phyloP scores from a whole-genome alignment of 2,888 invertebrate genomes.

The Caenorhabditis zanzibari region DNA sequence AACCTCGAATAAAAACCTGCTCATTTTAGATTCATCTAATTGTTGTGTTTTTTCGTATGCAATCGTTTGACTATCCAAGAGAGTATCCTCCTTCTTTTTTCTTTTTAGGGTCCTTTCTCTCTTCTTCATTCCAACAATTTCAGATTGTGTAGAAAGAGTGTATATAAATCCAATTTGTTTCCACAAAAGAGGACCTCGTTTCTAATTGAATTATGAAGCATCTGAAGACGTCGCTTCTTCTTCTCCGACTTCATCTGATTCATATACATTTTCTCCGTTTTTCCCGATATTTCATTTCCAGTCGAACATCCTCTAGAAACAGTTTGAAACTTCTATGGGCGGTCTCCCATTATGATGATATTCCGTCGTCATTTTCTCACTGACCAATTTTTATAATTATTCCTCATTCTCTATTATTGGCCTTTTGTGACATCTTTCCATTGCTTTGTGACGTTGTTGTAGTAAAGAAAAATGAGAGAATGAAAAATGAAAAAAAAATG shows the following conservation, averaged over 20 bases:
- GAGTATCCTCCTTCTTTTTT: conserved; percentile 1
- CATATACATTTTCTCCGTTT: conserved; percentile 23
- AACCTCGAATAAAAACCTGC: conserved; percentile 6
- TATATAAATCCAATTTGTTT: conserved; percentile 48
- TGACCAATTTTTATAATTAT: conserved; percentile 46
- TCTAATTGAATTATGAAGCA: conserved; percentile 45
- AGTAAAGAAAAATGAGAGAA: neutral
- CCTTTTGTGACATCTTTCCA: conserved; percentile 14
- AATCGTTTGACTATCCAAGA: conserved; percentile 9
- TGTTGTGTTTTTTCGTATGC: conserved; percentile 48
- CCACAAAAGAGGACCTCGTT: conserved; percentile 32
- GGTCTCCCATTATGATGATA: conserved; percentile 1
- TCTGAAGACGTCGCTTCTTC: neutral
- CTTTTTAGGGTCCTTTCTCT: neutral
- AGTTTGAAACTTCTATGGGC: conserved; percentile 5
- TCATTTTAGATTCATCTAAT: conserved; percentile 61
- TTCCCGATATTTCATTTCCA: neutral
- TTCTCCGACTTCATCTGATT: conserved; percentile 26
- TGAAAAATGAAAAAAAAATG: conserved; percentile 15
- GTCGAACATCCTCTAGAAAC: neutral
- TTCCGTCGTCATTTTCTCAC: conserved; percentile 14
- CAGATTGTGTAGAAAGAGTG: conserved; percentile 17
- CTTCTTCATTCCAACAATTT: conserved; percentile 35
- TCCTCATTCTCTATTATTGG: conserved; percentile 8
- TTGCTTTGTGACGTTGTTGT: conserved; percentile 20